Base-by-base conservation (phyloP, 1,140 invertebrate genomes). In the Nomia melanderi region DNA sequence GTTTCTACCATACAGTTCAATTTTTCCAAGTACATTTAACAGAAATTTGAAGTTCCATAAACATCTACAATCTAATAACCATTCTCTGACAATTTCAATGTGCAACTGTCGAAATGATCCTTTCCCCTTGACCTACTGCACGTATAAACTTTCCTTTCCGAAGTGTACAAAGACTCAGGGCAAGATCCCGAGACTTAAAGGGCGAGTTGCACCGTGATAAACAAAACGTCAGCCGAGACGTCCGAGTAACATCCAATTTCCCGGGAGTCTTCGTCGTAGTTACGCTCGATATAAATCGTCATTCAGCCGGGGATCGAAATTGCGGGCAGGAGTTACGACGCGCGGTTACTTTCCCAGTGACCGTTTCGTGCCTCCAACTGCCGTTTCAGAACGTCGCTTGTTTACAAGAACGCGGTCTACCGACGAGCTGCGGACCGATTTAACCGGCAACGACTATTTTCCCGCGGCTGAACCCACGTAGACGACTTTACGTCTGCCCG, bases 211-310 rank as follows among this genome's bases (percentile, higher is more conserved):
- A 2, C 29, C 7, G 27, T 7, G 27, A 33, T 2, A 8, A 56
- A 56, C 17, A 20, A 39, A 69, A 56, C 50, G 9, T 36, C 33
- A 36, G 33, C 53, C 17, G 9, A 27, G 47, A 25, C 6, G 65
- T 66, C 29, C 27, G 6, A 5, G 50, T 41, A 70, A 29, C 67
- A 17, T 70, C 33, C 67, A 70, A 70, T 70, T 41, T 31, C 53
- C 14, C 29, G 41, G 44, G 17, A 33, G 31, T 14, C 53, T 29
- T 69, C 36, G 31, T n/a, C 50, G 66, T 25, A 25, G 66, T 56
- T 69, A 69, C 33, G 53, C 33, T 33, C 50, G 25, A 69, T 56
- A 50, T 69, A 70, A 70, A 70, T 70, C 67, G 67, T 70, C 25
- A 29, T 70, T 57, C 53, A 9, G 25, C 23, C 17, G 29, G 29